These are phyloP conservation scores for Ferrisia virgata DNA, from an alignment of 2,888 invertebrate genomes.

Conservation along the genomic window DNA sequence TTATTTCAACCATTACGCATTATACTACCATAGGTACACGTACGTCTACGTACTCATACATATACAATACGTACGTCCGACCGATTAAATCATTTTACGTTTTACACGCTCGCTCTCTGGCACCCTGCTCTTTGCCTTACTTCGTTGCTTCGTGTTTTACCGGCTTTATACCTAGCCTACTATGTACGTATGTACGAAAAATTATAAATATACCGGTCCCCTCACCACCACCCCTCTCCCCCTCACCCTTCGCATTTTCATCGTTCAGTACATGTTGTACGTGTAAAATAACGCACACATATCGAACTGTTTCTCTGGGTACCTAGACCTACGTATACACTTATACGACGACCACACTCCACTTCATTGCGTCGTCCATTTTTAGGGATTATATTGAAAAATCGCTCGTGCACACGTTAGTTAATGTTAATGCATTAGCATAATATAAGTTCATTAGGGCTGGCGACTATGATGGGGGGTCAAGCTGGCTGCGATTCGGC, in stretches of 20 bases:
- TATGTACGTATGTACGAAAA: neutral
- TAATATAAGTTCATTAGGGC: neutral
- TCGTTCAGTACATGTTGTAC: neutral
- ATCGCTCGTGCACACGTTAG: neutral
- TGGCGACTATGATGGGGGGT: neutral
- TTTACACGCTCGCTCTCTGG: neutral
- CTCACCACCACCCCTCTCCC: no score
- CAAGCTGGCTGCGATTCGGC: neutral
- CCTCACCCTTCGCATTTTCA: no score
- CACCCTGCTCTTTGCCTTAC: neutral
- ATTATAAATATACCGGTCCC: neutral
- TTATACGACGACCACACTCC: no score
- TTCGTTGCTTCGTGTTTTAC: neutral
- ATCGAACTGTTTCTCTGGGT: neutral
- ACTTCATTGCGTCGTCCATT: neutral
- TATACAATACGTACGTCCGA: neutral
- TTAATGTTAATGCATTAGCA: slow-evolving; percentile 4
- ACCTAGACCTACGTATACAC: no score
- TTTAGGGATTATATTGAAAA: neutral
- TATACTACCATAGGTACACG: no score
- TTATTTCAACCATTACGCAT: neutral
- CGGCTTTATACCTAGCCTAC: no score
- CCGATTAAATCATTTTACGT: slow-evolving; percentile 7
- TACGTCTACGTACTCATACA: no score
- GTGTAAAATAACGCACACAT: neutral